Base-by-base conservation (phyloP, 2,888 invertebrate species). In the Arge pagana region DNA sequence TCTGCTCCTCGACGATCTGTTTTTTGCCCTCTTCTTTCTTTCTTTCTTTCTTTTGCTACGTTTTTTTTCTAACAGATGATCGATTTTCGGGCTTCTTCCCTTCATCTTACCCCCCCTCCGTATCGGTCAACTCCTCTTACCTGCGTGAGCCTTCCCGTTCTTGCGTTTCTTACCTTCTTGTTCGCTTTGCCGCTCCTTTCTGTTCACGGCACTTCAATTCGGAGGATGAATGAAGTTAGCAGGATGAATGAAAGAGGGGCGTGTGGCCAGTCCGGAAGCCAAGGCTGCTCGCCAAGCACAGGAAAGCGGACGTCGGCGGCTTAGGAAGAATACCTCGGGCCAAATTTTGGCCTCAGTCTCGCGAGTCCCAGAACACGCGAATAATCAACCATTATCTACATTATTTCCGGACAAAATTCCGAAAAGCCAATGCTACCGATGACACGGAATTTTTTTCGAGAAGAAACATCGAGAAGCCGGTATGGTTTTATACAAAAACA, bases 221-320 rank as follows among this genome's bases (percentile, higher is more conserved):
- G 58, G 61, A 62, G 56, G 59, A 61, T 70, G 72, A 72, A 72
- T 70, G 71, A 68, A 70, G 62, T 54, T 59, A 49, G 48, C 54
- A 55, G 59, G 58, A 67, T 72, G 71, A 72, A 72, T 72, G 71
- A 64, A 62, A 54, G 56, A 35, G n/a, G n/a, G n/a, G 52, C 55
- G 45, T 41, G 26, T 37, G 50, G 39, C 42, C 16, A 26, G 24
- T 40, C 37, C 37, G 45, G n/a, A n/a, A 62, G 58, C 61, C 61
- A 45, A 35, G 21, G 40, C 40, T 26, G 40, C 26, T n/a, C 15
- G 16, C 16, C 10, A 24, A 40, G 24, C 15, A 30, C 33, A 15
- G 33, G 23, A 33, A 24, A 45, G 33, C 33, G 21, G 33, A 45
- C 23, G 8, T 8, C 8, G 28, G 2, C n/a, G 28, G n/a, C 8